Conservation (phyloP, 2,113 vertebrate genomes). For the Heterotis niloticus region DNA sequence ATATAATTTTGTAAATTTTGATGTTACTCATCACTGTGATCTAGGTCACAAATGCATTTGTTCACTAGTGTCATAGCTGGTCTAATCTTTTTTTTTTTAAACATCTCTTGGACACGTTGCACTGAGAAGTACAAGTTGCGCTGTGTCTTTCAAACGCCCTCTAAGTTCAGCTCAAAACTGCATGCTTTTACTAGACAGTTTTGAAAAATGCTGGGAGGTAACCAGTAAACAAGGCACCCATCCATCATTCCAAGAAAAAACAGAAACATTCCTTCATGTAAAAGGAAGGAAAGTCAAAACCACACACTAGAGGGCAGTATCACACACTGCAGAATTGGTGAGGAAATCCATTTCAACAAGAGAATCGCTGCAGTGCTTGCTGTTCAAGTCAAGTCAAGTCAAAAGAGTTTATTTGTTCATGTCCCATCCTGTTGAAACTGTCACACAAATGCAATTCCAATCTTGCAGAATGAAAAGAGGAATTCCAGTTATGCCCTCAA, state of each 20-base stretch:
- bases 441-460: too few relatives aligned
- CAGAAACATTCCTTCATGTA: neutral
- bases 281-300: conserved; percentile 1
- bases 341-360: neutral
- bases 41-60: neutral
- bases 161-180: neutral
- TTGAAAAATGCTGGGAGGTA: conserved; percentile 5
- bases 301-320: conserved; percentile 27
- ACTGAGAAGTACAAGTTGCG: neutral
- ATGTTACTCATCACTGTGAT: neutral
- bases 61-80: neutral
- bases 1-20: too few relatives aligned
- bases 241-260: neutral
- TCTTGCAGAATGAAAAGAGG: neutral
- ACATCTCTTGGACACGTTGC: neutral
- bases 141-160: neutral
- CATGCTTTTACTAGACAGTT: neutral
- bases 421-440: neutral
- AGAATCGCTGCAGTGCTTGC: neutral
- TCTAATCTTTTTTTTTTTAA: too few relatives aligned
- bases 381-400: too few relatives aligned
- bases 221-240: conserved; percentile 1
- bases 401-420: too few relatives aligned
- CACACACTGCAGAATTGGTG: neutral
- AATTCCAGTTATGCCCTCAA: neutral